Conservation (phyloP, 2,113 vertebrate genomes). For the Pseudonaja textilis region DNA sequence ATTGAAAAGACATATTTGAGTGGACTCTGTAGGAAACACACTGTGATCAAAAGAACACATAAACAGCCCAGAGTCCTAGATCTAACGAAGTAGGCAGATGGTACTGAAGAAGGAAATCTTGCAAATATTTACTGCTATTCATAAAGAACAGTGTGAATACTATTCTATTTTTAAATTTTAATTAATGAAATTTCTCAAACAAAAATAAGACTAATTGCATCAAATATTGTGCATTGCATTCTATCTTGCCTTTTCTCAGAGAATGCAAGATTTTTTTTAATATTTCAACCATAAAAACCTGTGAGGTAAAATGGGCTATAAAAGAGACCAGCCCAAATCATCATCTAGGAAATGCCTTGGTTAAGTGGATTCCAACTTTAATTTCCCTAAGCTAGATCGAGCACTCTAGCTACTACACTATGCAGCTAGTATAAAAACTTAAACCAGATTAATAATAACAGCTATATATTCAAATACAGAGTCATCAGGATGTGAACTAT, state of each 20-base stretch:
- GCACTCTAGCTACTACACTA: not conserved
- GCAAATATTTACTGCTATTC: not conserved
- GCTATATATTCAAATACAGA: not conserved
- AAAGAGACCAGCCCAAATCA: not conserved
- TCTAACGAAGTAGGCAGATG: not conserved
- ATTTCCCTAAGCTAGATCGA: not conserved
- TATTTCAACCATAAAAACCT: not conserved
- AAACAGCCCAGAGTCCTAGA: not conserved
- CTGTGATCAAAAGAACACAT: not conserved
- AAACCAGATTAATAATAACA: not conserved
- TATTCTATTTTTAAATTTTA: not conserved
- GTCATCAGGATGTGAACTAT: not conserved
- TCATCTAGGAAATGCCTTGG: not conserved
- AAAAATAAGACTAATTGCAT: not conserved
- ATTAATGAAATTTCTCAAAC: not conserved
- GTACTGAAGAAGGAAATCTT: not conserved
- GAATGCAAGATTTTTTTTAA: not conserved
- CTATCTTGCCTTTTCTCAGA: not conserved
- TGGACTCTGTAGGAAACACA: not conserved
- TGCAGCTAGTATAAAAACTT: not conserved
- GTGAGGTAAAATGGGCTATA: not conserved
- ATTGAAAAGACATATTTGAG: not conserved
- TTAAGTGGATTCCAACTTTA: not conserved
- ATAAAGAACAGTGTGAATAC: not conserved
- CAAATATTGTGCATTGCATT: not conserved